Base-by-base conservation (phyloP, 2,797 vertebrate genomes). In the Pangasius mekongensis region DNA sequence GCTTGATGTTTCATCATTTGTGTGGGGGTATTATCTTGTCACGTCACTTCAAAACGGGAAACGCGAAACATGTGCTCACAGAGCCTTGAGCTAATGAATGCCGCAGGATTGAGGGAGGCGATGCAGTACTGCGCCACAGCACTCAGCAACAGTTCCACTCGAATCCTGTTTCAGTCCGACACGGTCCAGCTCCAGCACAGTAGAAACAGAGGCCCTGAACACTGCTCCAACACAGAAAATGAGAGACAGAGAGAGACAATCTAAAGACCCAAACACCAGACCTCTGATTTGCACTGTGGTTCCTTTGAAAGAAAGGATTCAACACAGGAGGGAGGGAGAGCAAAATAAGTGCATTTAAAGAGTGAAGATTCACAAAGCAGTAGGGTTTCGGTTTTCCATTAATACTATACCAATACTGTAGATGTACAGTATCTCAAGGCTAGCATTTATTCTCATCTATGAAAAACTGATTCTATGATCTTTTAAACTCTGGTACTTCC, bases 201-300 rank as follows among this genome's bases (percentile, higher is more conserved):
- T 92, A 92, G 94, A 96, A 94, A 93, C 91, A 92, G 91, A 91
- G 93, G 92, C 87, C 84, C 92, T 82, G 89, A 85, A 36, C 90
- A 84, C 80, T 84, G 64, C 87, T 88, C 91, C 91, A 87, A 89
- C 92, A 89, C 90, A 86, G 47, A 71, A 89, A 84, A 89, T 74
- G 56, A 67, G 87, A 86, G 84, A 89, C 85, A 83, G 43, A 89
- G 89, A 92, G 91, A 90, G 88, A 93, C 30, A 76, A 54, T 66
- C 47, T 81, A 87, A 62, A 81, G 43, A 56, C 90, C 89, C 10
- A 89, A 91, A 88, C 91, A 92, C 93, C 60, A 92, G 93, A 91
- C 93, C 94, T 94, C 94, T 94, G 93, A 94, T 95, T 94, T 94
- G 93, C 93, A 93, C 92, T 95, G 94, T 92, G 95, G 95, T 95